A percentile compares a stretch with the other conserved stretches of the same genome.
These are phyloP conservation scores for Pholis gunnellus DNA, from an alignment of 2,113 vertebrate species.

Conservation along the genomic window DNA sequence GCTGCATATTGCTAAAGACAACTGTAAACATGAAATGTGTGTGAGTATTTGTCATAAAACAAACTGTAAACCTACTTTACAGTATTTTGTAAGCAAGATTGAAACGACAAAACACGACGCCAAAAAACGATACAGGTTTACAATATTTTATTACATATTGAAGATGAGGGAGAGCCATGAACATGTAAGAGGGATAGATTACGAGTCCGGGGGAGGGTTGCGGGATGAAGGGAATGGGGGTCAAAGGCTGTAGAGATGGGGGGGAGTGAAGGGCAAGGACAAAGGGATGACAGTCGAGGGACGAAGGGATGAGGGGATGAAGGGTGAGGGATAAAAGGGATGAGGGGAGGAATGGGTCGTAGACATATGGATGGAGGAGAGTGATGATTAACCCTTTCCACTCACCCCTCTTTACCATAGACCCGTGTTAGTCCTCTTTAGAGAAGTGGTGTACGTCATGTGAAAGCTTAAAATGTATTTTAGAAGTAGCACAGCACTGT, in stretches of 20 bases:
- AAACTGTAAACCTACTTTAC: too few species aligned
- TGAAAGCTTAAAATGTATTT: not conserved
- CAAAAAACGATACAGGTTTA: too few species aligned
- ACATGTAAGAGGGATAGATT: not conserved
- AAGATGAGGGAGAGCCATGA: not conserved
- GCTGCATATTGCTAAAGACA: too few species aligned
- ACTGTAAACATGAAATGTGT: too few species aligned
- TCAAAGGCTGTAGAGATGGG: not conserved
- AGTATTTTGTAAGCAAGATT: too few species aligned
- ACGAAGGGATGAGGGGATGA: not conserved
- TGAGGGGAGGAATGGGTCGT: not conserved
- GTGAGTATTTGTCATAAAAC: too few species aligned
- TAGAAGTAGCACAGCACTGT: too few species aligned
- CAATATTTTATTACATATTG: too few species aligned
- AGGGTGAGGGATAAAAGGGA: not conserved
- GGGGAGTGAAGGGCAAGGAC: not conserved
- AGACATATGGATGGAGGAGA: not conserved
- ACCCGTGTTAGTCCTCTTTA: too few species aligned
- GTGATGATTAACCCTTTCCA: not conserved
- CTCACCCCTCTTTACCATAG: too few species aligned
- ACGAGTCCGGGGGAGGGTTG: not conserved
- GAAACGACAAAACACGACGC: too few species aligned
- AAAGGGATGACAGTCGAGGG: not conserved
- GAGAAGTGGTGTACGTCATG: not conserved
- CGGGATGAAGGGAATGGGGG: not conserved